Base-by-base conservation (phyloP, 2,797 vertebrate genomes). In the Choloepus didactylus region DNA sequence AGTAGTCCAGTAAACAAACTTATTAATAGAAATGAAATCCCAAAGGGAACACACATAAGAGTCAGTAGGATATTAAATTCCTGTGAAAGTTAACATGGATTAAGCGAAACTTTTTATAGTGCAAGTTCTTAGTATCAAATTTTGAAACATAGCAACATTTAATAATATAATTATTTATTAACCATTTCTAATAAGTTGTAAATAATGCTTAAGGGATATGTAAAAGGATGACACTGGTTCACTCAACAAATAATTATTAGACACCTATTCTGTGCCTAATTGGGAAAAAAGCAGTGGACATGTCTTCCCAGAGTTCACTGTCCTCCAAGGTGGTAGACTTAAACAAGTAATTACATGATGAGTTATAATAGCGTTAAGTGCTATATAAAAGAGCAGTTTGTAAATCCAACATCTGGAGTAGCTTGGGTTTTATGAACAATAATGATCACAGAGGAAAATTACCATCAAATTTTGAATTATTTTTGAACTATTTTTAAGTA, bases 61-160 rank as follows among this genome's bases (percentile, higher is more conserved):
- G 92, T 96, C 97, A 97, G 97, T 75, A 54, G 92, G 89, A 83
- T 96, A 93, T 97, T 98, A 97, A 97, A 97, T 97, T 89, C 85
- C 59, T 93, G 35, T 98, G 87, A 96, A 97, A 98, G 97, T 98
- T 93, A 87, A 96, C 79, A 97, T 87, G 94, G 92, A 97, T 98
- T 98, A 98, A 97, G 96, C 88, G 96, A 92, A 98, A 97, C 93
- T 97, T 98, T 97, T 98, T 97, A 96, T 97, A 97, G 95, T 95
- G 93, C 91, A 93, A 96, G 95, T 77, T 83, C 91, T 95, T 96
- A 60, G 72, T 95, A 97, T 97, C 90, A 96, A 94, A 97, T 98
- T 97, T 97, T 97, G 94, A 98, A 95, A 95, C 94, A 97, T 67
- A 97, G 82, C 95, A 96, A 94, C 46, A 97, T 96, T 89, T 92